Evolutionary conservation across 2,113 vertebrate genomes (phyloP).

Genomic region (Rhinoderma darwinii): DNA sequence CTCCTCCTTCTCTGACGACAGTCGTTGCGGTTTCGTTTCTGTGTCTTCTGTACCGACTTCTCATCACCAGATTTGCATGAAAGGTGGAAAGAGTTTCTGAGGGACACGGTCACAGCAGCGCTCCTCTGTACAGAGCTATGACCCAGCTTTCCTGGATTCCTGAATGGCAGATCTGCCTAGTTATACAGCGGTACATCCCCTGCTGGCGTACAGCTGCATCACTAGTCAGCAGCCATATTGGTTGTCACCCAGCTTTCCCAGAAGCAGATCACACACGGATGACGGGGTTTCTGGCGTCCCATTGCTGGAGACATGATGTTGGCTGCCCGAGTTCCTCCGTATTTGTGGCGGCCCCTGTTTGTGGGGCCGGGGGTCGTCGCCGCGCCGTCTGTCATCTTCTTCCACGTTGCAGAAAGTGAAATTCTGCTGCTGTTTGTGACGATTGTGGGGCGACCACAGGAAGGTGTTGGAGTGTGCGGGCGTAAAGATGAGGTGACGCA

Average conservation of each 20-base stretch:
- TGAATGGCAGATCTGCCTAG: too few species aligned
- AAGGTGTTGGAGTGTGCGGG: neutral
- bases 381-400: neutral
- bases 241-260: too few species aligned
- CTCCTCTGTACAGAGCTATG: neutral
- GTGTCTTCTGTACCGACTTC: neutral
- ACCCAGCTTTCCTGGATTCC: too few species aligned
- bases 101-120: neutral
- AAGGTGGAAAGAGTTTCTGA: conserved; percentile 16
- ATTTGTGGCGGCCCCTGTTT: too few species aligned
- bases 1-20: neutral
- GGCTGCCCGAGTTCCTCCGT: too few species aligned
- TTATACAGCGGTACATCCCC: too few species aligned
- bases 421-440: neutral
- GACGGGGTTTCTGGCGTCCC: too few species aligned
- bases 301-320: too few species aligned
- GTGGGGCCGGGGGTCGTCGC: too few species aligned
- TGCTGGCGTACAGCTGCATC: too few species aligned
- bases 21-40: conserved; percentile 14
- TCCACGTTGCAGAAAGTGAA: neutral
- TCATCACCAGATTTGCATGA: neutral
- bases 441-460: neutral
- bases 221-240: too few species aligned
- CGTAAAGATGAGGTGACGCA: neutral
- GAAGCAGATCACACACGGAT: too few species aligned